phyloP scores from a whole-genome alignment of 2,797 vertebrate species.

The Fistularia tabacaria region DNA sequence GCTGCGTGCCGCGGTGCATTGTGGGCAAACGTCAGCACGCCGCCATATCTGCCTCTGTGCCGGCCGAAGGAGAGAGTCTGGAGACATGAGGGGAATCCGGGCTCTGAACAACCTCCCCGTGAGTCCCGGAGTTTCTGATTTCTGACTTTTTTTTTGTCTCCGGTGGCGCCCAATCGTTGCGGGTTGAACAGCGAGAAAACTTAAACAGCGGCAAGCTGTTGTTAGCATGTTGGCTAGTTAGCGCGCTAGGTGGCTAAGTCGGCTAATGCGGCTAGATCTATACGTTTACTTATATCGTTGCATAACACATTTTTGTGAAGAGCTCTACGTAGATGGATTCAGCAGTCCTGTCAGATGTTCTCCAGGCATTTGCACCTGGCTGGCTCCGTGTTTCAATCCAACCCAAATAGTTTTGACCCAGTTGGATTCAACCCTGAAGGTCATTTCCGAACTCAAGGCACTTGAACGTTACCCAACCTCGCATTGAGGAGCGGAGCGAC shows the following conservation, averaged over 20 bases:
- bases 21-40: constrained; percentile 51
- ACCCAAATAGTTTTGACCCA: neutral
- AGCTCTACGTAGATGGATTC: neutral
- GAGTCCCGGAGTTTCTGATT: constrained; percentile 32
- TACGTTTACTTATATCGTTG: neutral
- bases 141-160: rapidly evolving
- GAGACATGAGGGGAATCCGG: constrained; percentile 71
- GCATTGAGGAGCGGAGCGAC: neutral
- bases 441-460: constrained; percentile 31
- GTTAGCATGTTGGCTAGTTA: constrained; percentile 43
- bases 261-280: constrained; percentile 1
- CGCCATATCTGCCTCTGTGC: constrained; percentile 52
- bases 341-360: too few species aligned
- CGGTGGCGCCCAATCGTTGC: too few species aligned
- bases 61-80: constrained; percentile 52
- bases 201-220: neutral
- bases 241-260: constrained; percentile 12
- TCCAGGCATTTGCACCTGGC: neutral
- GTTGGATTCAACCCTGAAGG: constrained; percentile 48
- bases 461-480: neutral
- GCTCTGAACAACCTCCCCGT: constrained; percentile 64
- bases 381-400: neutral
- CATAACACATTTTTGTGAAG: neutral
- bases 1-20: constrained; percentile 39
- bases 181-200: neutral